Base-by-base conservation (phyloP, 2,113 vertebrate genomes). In the Ophthalmolycus amberensis region DNA sequence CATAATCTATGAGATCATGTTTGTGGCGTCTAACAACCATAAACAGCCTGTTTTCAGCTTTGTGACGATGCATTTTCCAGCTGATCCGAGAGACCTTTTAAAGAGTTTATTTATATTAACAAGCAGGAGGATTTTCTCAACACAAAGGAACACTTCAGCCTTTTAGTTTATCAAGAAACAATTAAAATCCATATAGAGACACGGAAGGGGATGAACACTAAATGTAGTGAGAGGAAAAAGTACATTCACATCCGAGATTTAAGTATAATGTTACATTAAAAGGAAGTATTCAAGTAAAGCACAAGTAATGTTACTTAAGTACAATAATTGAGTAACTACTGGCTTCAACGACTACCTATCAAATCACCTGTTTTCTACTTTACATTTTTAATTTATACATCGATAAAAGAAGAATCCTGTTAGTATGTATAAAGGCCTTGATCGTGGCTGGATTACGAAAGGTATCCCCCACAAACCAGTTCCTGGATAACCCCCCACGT, bases 401-500 rank as follows among this genome's bases (percentile, higher is more conserved):
- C 3, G 1, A 9, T 9, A 20, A n/a, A 20, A 34, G 2, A 34
- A 34, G 0, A 14, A 32, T 15, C 2, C 0, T 18, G 12, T 11
- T 2, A 3, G 11, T 22, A 5, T 32, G 8, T 1, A 16, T 18
- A 20, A 9, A 8, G 40, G 44, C 60, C 32, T 42, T 22, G 5
- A 27, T 66, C n/a, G 15, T 8, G 37, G 58, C 56, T 29, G 32
- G 22, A 59, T 75, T 29, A 60, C 58, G 3, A 73, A 76, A 56
- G 4, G 6, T 40, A 14, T n/a, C 12, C 9, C 25, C 14, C 11
- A 40, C 5, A 20, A 54, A 69, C 42, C 27, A 54, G 29, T 71
- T 88, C 85, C 80, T 65, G 71, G 38, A 56, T 32, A 32, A 46
- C 44, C 44, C 48, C 91, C 85, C 94, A 94, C 94, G 92, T 94